Conservation (phyloP, 2,113 vertebrate genomes). For the Abramis brama region DNA sequence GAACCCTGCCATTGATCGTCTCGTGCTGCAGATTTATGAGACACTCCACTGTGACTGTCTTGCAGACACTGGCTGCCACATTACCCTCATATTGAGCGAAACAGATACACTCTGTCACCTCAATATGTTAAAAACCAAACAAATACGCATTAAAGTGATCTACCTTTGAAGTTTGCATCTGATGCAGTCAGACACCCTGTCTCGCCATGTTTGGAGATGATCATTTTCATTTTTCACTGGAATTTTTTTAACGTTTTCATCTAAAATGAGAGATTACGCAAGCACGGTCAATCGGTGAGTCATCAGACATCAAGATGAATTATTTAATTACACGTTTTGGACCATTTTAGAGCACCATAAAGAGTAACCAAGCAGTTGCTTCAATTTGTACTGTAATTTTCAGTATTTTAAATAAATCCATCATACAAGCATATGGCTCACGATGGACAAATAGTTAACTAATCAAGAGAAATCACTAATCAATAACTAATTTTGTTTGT, state of each 20-base stretch:
- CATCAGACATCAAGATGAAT: constrained; percentile 18
- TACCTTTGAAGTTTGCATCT: constrained; percentile 6
- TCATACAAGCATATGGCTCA: neutral
- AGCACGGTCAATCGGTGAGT: constrained; percentile 35
- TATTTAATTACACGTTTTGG: neutral
- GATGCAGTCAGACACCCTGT: neutral
- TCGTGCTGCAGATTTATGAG: constrained; percentile 40
- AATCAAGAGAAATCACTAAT: no score
- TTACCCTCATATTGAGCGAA: constrained; percentile 29
- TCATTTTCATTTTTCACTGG: constrained; percentile 22
- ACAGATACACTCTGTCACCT: neutral
- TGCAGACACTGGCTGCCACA: constrained; percentile 26
- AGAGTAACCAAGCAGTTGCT: neutral
- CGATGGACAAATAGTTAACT: neutral
- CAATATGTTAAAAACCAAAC: constrained; percentile 3
- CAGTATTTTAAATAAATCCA: neutral
- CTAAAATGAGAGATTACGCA: constrained; percentile 37
- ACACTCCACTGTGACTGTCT: constrained; percentile 27
- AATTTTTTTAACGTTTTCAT: neutral
- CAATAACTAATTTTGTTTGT: no score
- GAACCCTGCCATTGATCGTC: constrained; percentile 42
- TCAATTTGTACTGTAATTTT: neutral
- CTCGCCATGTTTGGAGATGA: neutral
- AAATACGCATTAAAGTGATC: neutral
- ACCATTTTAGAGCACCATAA: neutral